Evolutionary conservation across 2,113 vertebrate genomes (phyloP).

Genomic region (Cyprinodon brontotheroides): DNA sequence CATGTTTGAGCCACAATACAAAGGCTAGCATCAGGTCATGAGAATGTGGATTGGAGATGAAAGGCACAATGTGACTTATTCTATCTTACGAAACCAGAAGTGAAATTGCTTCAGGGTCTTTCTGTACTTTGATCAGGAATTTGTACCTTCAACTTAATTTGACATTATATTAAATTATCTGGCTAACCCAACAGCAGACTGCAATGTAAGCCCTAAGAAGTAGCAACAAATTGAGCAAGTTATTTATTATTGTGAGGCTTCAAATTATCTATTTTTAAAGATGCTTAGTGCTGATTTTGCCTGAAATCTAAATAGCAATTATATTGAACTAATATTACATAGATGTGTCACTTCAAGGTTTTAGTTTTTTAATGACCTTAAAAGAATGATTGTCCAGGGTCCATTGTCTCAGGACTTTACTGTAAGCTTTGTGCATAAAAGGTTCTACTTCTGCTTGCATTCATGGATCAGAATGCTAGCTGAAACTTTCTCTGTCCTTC

Average conservation of each 20-base stretch:
- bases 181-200: not conserved
- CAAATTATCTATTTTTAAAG: not conserved
- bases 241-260: not conserved
- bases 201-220: not conserved
- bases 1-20: constrained; percentile 29
- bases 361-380: no score
- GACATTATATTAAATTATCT: constrained; percentile 11
- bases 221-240: not conserved
- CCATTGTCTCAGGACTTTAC: no score
- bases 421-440: no score
- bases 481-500: no score
- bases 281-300: no score
- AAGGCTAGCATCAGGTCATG: constrained; percentile 15
- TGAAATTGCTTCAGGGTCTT: constrained; percentile 13
- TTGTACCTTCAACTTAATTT: constrained; percentile 18
- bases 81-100: constrained; percentile 1
- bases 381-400: no score
- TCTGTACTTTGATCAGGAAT: constrained; percentile 2
- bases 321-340: no score
- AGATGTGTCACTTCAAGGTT: no score
- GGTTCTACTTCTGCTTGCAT: no score
- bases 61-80: constrained; percentile 18
- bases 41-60: constrained; percentile 5
- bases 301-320: no score
- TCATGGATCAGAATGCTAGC: no score